A percentile compares a stretch with the other conserved stretches of the same genome.
Evolutionary conservation across 92 coral and sea anemone genomes (phyloP).

Genomic region (Epizoanthus stellaris): DNA sequence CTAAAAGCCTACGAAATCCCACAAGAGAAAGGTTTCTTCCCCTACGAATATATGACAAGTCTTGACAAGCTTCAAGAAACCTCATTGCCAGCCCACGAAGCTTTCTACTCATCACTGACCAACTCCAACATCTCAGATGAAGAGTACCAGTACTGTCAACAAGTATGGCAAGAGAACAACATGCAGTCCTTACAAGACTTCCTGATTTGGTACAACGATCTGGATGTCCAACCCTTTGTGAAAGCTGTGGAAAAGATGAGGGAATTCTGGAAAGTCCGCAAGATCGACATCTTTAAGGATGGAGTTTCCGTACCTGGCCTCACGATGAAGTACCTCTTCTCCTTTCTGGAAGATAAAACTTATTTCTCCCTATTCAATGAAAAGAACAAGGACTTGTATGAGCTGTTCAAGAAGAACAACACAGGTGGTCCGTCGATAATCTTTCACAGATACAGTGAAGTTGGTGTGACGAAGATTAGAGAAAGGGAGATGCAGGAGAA

Average conservation of each 20-base stretch:
- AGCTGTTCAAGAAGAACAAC: no score
- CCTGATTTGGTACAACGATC: slow-evolving; percentile 47
- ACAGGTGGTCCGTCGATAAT: no score
- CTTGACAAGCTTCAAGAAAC: slow-evolving; percentile 44
- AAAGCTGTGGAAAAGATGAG: slow-evolving; percentile 55
- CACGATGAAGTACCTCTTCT: no score
- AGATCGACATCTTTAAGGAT: neutral
- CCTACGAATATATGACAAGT: slow-evolving; percentile 53
- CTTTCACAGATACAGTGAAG: no score
- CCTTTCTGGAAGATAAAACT: no score
- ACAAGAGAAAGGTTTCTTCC: slow-evolving; percentile 51
- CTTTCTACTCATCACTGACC: slow-evolving; percentile 31
- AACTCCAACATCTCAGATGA: slow-evolving; percentile 33
- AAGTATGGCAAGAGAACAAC: slow-evolving; percentile 38
- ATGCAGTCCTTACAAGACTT: slow-evolving; percentile 25
- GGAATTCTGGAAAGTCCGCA: slow-evolving; percentile 38
- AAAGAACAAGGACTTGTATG: no score
- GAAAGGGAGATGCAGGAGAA: no score
- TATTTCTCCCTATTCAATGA: no score
- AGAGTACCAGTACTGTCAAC: slow-evolving; percentile 50
- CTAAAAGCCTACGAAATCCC: slow-evolving; percentile 50
- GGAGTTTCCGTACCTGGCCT: no score
- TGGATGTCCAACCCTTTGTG: slow-evolving; percentile 42
- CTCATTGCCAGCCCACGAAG: slow-evolving; percentile 25
- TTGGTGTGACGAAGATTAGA: no score